Percentiles rank a stretch among this genome's conserved stretches.
These are phyloP conservation scores for Dynastes tityus DNA, from an alignment of 2,888 invertebrate species.

Conservation along the genomic window DNA sequence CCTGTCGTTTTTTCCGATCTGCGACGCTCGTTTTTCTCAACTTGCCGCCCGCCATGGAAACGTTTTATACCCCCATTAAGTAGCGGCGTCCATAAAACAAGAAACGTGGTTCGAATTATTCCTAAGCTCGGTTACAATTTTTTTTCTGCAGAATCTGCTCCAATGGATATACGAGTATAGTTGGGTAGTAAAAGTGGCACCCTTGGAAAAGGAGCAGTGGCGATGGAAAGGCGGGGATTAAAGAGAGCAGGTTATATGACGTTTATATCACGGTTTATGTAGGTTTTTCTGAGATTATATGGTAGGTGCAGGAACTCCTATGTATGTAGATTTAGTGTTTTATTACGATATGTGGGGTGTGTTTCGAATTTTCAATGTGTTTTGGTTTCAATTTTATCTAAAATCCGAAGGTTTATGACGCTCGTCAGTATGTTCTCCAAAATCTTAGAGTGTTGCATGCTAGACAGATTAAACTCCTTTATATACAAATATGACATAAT, in stretches of 20 bases:
- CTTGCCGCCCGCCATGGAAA: neutral
- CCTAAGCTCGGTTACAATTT: conserved; percentile 16
- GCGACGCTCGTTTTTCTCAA: neutral
- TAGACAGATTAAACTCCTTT: too few species aligned
- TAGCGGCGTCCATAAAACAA: conserved; percentile 22
- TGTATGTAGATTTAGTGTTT: too few species aligned
- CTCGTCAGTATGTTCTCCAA: too few species aligned
- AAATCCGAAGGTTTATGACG: too few species aligned
- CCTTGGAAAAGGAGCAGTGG: conserved; percentile 54
- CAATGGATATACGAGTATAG: conserved; percentile 63
- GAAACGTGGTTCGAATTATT: conserved; percentile 22
- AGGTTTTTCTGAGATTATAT: too few species aligned
- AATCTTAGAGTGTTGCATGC: too few species aligned
- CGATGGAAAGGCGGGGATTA: neutral
- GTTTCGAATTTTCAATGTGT: too few species aligned
- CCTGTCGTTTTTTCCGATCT: neutral
- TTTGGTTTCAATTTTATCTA: too few species aligned
- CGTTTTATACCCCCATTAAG: conserved; percentile 22
- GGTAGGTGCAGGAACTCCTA: too few species aligned
- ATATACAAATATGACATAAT: too few species aligned
- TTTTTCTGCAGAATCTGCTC: conserved; percentile 56
- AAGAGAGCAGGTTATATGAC: neutral
- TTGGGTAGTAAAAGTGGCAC: conserved; percentile 50
- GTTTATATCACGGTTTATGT: too few species aligned
- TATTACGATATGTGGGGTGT: too few species aligned